phyloP scores from a whole-genome alignment of 2,113 vertebrate species.

The Nerophis ophidion region DNA sequence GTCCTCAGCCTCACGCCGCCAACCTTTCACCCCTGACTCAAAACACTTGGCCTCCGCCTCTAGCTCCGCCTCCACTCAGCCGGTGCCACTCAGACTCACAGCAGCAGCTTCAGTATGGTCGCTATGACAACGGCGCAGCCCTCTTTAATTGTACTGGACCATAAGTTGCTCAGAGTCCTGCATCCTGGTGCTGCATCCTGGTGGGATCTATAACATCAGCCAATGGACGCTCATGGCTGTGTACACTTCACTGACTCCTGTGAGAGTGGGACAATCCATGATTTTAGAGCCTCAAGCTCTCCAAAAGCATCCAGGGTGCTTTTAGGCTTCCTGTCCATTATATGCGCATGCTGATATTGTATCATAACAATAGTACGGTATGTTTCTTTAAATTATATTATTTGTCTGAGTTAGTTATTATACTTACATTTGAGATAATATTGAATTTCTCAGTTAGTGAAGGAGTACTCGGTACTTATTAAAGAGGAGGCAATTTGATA shows the following conservation, averaged over 20 bases:
- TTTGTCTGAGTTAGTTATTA: no score
- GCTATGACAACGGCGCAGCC: conserved; percentile 58
- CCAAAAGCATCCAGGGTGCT: conserved; percentile 5
- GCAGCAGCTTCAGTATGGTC: conserved; percentile 31
- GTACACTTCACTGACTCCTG: conserved; percentile 17
- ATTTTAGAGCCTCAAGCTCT: conserved; percentile 31
- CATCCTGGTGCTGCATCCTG: conserved; percentile 38
- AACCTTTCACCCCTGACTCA: conserved; percentile 65
- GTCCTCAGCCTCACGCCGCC: conserved; percentile 44
- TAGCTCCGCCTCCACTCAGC: conserved; percentile 13
- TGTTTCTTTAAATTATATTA: no score
- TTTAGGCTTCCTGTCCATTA: background rate
- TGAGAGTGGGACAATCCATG: conserved; percentile 32
- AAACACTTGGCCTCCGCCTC: conserved; percentile 29
- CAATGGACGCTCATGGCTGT: conserved; percentile 1
- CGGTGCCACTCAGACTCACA: conserved; percentile 6
- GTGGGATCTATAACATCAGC: conserved; percentile 31
- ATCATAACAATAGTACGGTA: no score
- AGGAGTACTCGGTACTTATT: background rate
- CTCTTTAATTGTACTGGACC: conserved; percentile 53
- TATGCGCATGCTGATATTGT: background rate
- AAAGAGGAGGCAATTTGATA: background rate
- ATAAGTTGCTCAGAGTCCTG: conserved; percentile 6
- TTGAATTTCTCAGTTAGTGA: no score
- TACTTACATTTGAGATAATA: no score